Conservation (phyloP, 2,113 vertebrate species). For the Nettapus auritus region DNA sequence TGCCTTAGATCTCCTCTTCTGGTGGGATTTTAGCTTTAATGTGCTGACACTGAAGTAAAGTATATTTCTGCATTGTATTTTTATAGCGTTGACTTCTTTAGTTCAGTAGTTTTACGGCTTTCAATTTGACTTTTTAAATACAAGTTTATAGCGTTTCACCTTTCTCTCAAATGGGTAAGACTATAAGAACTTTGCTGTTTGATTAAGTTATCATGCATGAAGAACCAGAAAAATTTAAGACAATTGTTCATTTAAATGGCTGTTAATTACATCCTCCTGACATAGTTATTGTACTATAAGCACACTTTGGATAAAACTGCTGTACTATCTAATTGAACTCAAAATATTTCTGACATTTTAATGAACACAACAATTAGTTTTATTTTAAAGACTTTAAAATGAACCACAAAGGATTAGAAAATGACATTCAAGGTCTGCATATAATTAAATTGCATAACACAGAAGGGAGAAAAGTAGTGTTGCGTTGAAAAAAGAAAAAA, state of each 20-base stretch:
- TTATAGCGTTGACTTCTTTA: background rate
- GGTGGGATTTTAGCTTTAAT: background rate
- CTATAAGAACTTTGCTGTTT: slow-evolving; percentile 72
- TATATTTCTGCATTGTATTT: background rate
- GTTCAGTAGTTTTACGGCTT: slow-evolving; percentile 35
- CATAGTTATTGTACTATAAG: slow-evolving; percentile 69
- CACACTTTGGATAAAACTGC: slow-evolving; percentile 71
- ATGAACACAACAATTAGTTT: slow-evolving; percentile 75
- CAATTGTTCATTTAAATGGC: slow-evolving; percentile 76
- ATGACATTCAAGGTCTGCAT: slow-evolving; percentile 67
- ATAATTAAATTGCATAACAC: slow-evolving; percentile 69
- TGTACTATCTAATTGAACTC: slow-evolving; percentile 73
- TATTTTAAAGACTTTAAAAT: slow-evolving; percentile 73
- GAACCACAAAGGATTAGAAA: slow-evolving; percentile 74
- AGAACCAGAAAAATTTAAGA: slow-evolving; percentile 74
- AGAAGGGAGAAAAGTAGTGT: background rate
- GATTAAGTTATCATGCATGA: slow-evolving; percentile 76
- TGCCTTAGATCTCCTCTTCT: background rate
- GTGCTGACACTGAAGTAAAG: background rate
- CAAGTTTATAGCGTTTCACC: slow-evolving; percentile 33
- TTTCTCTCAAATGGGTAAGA: slow-evolving; percentile 36
- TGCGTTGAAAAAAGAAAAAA: background rate
- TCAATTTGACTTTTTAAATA: slow-evolving; percentile 46
- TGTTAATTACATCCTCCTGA: slow-evolving; percentile 74
- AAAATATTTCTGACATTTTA: slow-evolving; percentile 79